Evolutionary conservation across 2,797 vertebrate species (phyloP).

Genomic region (Pantherophis alleghaniensis): DNA sequence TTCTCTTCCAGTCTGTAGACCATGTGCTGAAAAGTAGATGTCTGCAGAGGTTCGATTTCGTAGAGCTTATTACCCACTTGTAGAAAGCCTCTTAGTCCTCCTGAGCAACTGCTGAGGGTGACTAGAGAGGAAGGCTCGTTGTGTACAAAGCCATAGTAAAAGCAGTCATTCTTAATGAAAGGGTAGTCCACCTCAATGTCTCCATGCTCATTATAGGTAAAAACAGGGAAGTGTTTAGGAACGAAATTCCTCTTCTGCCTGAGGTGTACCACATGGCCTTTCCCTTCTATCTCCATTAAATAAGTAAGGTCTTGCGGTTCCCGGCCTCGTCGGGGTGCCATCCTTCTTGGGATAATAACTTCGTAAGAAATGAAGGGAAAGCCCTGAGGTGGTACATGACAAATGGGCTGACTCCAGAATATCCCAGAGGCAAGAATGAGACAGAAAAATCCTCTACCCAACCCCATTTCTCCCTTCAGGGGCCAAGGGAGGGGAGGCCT

Average conservation of each 20-base stretch:
- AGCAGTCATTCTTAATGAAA: conserved; percentile 62
- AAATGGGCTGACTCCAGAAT: conserved; percentile 8
- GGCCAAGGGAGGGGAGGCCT: background rate
- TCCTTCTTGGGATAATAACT: conserved; percentile 59
- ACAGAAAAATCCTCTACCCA: background rate
- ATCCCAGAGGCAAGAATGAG: background rate
- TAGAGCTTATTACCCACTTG: conserved; percentile 56
- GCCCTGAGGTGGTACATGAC: background rate
- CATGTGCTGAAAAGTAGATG: conserved; percentile 60
- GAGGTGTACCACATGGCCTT: conserved; percentile 55
- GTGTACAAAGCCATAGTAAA: conserved; percentile 66
- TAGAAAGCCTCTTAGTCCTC: conserved; percentile 62
- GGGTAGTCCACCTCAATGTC: conserved; percentile 57
- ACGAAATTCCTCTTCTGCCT: conserved; percentile 50
- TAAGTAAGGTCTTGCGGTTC: conserved; percentile 43
- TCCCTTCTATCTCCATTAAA: conserved; percentile 58
- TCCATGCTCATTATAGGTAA: conserved; percentile 61
- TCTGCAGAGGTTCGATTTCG: conserved; percentile 60
- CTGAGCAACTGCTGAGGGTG: conserved; percentile 60
- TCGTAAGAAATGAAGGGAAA: conserved; percentile 37
- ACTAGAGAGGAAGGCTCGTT: conserved; percentile 63
- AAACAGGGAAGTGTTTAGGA: conserved; percentile 56
- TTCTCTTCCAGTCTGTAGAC: conserved; percentile 54
- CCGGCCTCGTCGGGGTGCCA: conserved; percentile 19
- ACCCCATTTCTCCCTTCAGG: background rate